Evolutionary conservation across 2,888 invertebrate genomes (phyloP).

Genomic region (Philopedon plagiatum): DNA sequence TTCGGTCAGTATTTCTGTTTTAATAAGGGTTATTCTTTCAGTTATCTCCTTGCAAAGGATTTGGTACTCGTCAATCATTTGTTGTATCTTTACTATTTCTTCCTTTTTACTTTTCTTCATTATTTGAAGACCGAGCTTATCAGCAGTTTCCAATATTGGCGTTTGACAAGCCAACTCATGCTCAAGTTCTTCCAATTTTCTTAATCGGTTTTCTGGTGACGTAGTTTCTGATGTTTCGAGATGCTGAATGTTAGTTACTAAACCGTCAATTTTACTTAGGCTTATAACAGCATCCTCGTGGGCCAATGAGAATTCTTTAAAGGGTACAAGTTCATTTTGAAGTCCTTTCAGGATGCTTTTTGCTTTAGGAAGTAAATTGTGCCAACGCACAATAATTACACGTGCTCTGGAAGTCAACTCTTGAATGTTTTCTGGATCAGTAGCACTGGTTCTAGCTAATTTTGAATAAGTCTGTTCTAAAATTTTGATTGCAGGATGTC

Average conservation of each 20-base stretch:
- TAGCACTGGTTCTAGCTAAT: slow-evolving; percentile 76
- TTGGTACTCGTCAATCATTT: slow-evolving; percentile 78
- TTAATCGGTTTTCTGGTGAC: slow-evolving; percentile 66
- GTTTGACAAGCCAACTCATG: slow-evolving; percentile 72
- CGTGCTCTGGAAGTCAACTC: slow-evolving; percentile 75
- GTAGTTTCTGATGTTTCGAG: slow-evolving; percentile 70
- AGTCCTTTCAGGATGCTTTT: slow-evolving; percentile 73
- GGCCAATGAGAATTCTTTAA: slow-evolving; percentile 79
- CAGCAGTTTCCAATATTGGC: slow-evolving; percentile 72
- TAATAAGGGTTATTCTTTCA: slow-evolving; percentile 69
- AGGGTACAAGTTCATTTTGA: slow-evolving; percentile 73
- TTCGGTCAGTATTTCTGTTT: slow-evolving; percentile 65
- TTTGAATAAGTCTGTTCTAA: slow-evolving; percentile 81
- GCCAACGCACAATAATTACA: slow-evolving; percentile 76
- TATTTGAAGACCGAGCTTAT: slow-evolving; percentile 74
- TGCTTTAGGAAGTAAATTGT: slow-evolving; percentile 74
- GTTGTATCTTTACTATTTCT: slow-evolving; percentile 73
- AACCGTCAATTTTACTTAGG: slow-evolving; percentile 80
- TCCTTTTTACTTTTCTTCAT: slow-evolving; percentile 73
- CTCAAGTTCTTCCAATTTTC: slow-evolving; percentile 72
- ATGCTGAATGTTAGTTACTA: slow-evolving; percentile 79
- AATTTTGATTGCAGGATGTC: slow-evolving; percentile 72
- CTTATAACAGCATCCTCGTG: slow-evolving; percentile 81
- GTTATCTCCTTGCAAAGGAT: slow-evolving; percentile 76
- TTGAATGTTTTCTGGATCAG: slow-evolving; percentile 80